Evolutionary conservation across 2,888 invertebrate species (phyloP).

Genomic region (Plebejus anna): DNA sequence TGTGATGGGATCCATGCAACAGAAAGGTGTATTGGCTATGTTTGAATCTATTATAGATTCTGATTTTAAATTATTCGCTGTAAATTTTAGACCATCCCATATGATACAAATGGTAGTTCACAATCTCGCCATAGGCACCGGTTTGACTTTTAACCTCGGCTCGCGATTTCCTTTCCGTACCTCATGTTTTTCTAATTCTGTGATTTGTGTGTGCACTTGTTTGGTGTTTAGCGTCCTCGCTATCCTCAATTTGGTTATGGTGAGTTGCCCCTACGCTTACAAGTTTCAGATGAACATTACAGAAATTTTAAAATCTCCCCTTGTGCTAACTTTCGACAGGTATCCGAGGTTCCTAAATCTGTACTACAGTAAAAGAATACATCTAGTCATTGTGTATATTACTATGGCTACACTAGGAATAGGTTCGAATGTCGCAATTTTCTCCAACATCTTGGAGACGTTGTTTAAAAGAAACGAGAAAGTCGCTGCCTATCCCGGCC

Average conservation of each 20-base stretch:
- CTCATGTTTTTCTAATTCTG: conserved; percentile 59
- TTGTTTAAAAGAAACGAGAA: conserved; percentile 42
- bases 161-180: conserved; percentile 55
- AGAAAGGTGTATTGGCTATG: conserved; percentile 58
- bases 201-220: conserved; percentile 49
- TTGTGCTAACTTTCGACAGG: conserved; percentile 56
- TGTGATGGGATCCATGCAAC: conserved; percentile 60
- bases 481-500: conserved; percentile 50
- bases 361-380: conserved; percentile 48
- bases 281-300: conserved; percentile 44
- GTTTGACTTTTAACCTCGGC: conserved; percentile 53
- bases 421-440: conserved; percentile 46
- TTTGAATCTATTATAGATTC: conserved; percentile 55
- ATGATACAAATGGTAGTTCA: conserved; percentile 49
- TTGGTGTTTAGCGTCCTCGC: conserved; percentile 45
- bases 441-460: conserved; percentile 51
- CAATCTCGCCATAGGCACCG: conserved; percentile 55
- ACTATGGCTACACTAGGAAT: conserved; percentile 47
- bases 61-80: conserved; percentile 47
- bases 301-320: conserved; percentile 41
- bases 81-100: conserved; percentile 42
- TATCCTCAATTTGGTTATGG: conserved; percentile 50
- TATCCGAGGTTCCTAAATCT: conserved; percentile 53
- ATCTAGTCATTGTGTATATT: conserved; percentile 51
- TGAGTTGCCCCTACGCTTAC: conserved; percentile 60